These are phyloP conservation scores for Ennomos erosarius DNA, from an alignment of 2,888 invertebrate species.

Conservation along the genomic window DNA sequence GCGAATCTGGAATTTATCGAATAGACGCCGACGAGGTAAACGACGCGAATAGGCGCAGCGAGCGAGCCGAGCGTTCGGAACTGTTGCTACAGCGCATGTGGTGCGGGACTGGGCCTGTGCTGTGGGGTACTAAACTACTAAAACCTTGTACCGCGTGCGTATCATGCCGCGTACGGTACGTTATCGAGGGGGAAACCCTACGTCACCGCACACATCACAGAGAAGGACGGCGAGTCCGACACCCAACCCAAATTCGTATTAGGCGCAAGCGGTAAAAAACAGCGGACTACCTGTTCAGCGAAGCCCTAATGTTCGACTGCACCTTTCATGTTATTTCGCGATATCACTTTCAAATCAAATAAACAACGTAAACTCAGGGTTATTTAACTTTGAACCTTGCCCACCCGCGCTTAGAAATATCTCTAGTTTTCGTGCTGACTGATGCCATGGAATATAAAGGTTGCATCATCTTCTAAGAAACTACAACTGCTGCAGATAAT, in stretches of 20 bases:
- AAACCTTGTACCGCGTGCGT: constrained; percentile 24
- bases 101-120: constrained; percentile 24
- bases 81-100: constrained; percentile 69
- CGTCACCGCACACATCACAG: constrained; percentile 24
- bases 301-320: constrained; percentile 31
- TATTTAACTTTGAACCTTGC: constrained; percentile 17
- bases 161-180: constrained; percentile 22
- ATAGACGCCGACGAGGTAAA: constrained; percentile 55
- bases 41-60: constrained; percentile 51
- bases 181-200: constrained; percentile 45
- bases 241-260: constrained; percentile 39
- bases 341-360: constrained; percentile 17
- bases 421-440: constrained; percentile 7
- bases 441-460: constrained; percentile 19
- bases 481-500: too few relatives aligned
- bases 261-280: constrained; percentile 40
- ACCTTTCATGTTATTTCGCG: constrained; percentile 16
- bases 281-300: constrained; percentile 26
- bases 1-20: constrained; percentile 66
- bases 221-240: constrained; percentile 45
- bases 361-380: constrained; percentile 7
- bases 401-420: neutral
- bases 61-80: constrained; percentile 23
- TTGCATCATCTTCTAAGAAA: constrained; percentile 27
- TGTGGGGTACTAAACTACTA: constrained; percentile 9